Evolutionary conservation across 2,113 vertebrate species (phyloP).

Genomic region (Columba livia): DNA sequence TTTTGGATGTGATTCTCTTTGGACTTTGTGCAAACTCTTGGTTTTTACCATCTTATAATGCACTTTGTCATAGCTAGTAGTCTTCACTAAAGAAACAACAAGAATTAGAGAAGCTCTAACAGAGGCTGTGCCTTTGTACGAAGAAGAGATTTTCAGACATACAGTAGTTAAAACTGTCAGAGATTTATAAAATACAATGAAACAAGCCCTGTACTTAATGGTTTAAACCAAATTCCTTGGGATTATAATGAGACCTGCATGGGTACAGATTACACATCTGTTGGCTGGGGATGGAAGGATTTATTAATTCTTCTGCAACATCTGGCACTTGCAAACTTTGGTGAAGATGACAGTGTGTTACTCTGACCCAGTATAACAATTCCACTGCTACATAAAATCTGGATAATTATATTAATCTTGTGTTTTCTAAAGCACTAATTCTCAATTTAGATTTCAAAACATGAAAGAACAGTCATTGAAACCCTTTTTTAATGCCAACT

Average conservation of each 20-base stretch:
- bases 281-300: not conserved
- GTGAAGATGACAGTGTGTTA: not conserved
- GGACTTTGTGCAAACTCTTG: not conserved
- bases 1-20: not conserved
- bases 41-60: not conserved
- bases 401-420: not conserved
- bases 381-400: not conserved
- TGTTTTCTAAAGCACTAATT: not conserved
- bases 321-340: not conserved
- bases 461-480: not conserved
- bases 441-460: not conserved
- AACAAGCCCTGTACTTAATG: not conserved
- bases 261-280: conserved; percentile 8
- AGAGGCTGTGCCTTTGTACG: not conserved
- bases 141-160: not conserved
- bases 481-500: not conserved
- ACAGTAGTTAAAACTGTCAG: not conserved
- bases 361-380: not conserved
- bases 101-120: not conserved
- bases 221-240: not conserved
- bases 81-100: not conserved
- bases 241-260: not conserved
- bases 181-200: not conserved
- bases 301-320: not conserved
- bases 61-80: not conserved